phyloP scores from a whole-genome alignment of 2,797 vertebrate species.

The Micromesistius poutassou region DNA sequence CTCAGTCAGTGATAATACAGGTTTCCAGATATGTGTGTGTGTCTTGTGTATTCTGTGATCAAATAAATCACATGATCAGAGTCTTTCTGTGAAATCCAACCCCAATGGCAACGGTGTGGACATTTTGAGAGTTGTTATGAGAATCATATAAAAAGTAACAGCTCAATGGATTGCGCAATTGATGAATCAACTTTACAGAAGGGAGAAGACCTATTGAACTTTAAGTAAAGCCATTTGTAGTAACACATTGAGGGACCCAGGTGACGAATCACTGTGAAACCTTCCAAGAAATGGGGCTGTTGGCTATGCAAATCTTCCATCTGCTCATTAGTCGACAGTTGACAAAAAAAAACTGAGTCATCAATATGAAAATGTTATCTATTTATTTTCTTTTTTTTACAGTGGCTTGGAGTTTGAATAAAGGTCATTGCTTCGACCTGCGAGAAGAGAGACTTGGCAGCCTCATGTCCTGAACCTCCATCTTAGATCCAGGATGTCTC shows the following conservation, averaged over 20 bases:
- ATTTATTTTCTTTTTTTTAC: not conserved
- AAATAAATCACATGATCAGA: not conserved
- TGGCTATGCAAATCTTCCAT: conserved; percentile 92
- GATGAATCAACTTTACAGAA: not conserved
- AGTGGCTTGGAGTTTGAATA: not conserved
- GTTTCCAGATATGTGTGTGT: not conserved
- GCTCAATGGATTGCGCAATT: not conserved
- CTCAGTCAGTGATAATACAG: not conserved
- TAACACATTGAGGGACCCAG: not conserved
- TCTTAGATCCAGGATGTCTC: not conserved
- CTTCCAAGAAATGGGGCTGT: conserved; percentile 88
- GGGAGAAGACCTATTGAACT: not conserved
- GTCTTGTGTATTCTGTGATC: not conserved
- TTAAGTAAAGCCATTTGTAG: not conserved
- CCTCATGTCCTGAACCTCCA: not conserved
- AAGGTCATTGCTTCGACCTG: not conserved
- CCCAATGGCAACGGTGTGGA: too few species aligned
- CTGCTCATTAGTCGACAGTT: conserved; percentile 66
- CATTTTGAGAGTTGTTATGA: too few species aligned
- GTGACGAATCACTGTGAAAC: conserved; percentile 38
- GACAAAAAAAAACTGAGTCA: conserved; percentile 53
- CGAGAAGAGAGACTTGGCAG: not conserved
- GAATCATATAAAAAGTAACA: too few species aligned
- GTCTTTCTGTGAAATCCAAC: not conserved
- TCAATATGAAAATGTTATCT: conserved; percentile 11